Base-by-base conservation (phyloP, 2,888 invertebrate genomes). In the Eumacrocentrus americanus region DNA sequence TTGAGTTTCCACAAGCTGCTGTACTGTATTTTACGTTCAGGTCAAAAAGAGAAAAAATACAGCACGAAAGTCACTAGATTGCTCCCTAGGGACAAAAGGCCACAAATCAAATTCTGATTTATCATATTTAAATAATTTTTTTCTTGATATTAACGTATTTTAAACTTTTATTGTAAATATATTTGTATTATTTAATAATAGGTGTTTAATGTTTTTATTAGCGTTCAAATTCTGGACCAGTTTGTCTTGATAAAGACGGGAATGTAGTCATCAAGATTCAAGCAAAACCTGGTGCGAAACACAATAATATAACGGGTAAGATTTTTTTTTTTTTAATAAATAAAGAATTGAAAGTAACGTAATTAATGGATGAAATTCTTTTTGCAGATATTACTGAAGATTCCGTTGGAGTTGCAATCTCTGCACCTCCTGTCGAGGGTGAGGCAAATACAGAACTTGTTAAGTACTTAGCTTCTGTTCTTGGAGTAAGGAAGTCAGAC, bases 371-470 rank as follows among this genome's bases (percentile, higher is more conserved):
- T 14, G 2, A 6, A 44, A 44, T 35, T 57, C 34, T 18, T 38
- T 20, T 52, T 64, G 70, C 69, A 83, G 85, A 85, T 70, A 84
- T 89, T 52, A 81, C 83, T 1, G 76, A 80, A 1, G 90, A 91
- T 72, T 87, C 86, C 6, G 84, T 92, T 22, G 88, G 88, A n/a
- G 83, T 92, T 11, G 89, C 91, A 75, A 91, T 92, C 65, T 87
- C 87, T 60, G 91, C 92, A 1, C 91, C 91, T n/a, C 91, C 92
- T 0, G 85, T 88, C 3, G 92, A 92, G 72, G 91, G 92, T 2
- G 90, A 91, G 81, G 92, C 92, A 9, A 92, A 92, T 72, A 83
- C 87, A 35, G 92, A 91, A 75, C 82, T 92, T 6, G 82, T 92
- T 0, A 89, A 89, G 76, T 92, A 86, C 72, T 79, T 92, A 50